phyloP scores from a whole-genome alignment of 2,797 vertebrate species.

The Schizothorax lantsangensis region DNA sequence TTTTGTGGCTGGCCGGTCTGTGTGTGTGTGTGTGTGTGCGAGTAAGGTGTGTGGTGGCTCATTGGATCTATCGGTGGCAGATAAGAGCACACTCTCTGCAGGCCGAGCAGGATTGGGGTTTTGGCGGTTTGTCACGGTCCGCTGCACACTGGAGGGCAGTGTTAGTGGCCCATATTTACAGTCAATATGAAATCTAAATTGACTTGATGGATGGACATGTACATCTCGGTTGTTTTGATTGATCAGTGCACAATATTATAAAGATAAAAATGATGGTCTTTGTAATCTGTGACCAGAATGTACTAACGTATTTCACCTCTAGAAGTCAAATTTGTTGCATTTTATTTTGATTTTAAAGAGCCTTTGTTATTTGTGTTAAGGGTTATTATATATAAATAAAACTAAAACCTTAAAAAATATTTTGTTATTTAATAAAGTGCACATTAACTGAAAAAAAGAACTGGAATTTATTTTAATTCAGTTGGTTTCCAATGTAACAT shows the following conservation, averaged over 20 bases:
- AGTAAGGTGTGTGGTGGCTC: slow-evolving; percentile 19
- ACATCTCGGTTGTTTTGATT: neutral
- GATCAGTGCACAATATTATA: neutral
- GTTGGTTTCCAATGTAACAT: too few species aligned
- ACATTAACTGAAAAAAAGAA: too few species aligned
- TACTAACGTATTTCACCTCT: neutral
- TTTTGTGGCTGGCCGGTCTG: neutral
- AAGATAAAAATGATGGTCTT: neutral
- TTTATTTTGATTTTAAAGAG: neutral
- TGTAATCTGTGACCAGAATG: neutral
- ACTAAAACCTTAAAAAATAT: neutral
- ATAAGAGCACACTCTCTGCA: slow-evolving; percentile 33
- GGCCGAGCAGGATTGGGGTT: slow-evolving; percentile 1
- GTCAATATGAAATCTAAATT: neutral
- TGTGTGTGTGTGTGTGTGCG: neutral
- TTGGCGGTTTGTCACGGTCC: slow-evolving; percentile 28
- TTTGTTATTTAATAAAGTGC: too few species aligned
- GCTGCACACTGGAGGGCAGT: slow-evolving; percentile 45
- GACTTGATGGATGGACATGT: neutral
- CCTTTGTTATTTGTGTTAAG: neutral
- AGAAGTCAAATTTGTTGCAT: neutral
- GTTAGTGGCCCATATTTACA: slow-evolving; percentile 3
- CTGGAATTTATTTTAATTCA: too few species aligned
- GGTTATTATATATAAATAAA: neutral
- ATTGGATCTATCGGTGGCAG: slow-evolving; percentile 37